phyloP scores from a whole-genome alignment of 2,113 vertebrate species.

The Pteruthius melanotis region DNA sequence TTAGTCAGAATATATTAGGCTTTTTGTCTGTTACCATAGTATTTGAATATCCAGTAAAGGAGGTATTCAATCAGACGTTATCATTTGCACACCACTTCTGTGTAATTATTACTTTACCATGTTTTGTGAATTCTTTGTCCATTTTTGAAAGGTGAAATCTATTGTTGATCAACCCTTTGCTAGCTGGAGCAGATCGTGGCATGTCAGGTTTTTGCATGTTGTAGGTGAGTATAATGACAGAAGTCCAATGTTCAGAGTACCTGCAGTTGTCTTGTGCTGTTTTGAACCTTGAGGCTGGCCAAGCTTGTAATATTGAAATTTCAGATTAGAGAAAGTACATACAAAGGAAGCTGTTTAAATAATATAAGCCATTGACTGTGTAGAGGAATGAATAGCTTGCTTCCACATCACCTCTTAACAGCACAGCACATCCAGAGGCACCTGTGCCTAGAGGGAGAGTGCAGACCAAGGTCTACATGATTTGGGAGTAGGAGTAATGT shows the following conservation, averaged over 20 bases:
- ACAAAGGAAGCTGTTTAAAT: neutral
- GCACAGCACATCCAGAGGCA: neutral
- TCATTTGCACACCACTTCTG: slow-evolving; percentile 44
- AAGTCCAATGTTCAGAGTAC: neutral
- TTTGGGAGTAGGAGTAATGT: neutral
- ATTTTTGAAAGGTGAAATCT: slow-evolving; percentile 44
- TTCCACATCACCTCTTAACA: neutral
- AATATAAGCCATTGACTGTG: neutral
- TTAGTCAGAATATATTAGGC: slow-evolving; percentile 77
- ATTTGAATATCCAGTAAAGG: slow-evolving; percentile 57
- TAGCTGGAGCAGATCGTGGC: neutral
- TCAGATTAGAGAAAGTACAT: neutral
- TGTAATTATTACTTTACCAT: slow-evolving; percentile 61
- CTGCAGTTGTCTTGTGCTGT: neutral
- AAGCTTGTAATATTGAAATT: neutral
- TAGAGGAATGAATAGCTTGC: neutral
- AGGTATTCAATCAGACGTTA: slow-evolving; percentile 69
- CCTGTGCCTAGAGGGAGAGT: neutral
- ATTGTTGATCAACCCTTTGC: neutral
- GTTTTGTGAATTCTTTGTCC: slow-evolving; percentile 18
- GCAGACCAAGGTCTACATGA: neutral
- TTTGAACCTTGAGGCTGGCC: neutral
- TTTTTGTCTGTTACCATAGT: slow-evolving; percentile 74
- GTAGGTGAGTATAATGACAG: neutral
- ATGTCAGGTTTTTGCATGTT: neutral